phyloP scores from a whole-genome alignment of 2,888 invertebrate species.

The Meiosimyza decipiens region DNA sequence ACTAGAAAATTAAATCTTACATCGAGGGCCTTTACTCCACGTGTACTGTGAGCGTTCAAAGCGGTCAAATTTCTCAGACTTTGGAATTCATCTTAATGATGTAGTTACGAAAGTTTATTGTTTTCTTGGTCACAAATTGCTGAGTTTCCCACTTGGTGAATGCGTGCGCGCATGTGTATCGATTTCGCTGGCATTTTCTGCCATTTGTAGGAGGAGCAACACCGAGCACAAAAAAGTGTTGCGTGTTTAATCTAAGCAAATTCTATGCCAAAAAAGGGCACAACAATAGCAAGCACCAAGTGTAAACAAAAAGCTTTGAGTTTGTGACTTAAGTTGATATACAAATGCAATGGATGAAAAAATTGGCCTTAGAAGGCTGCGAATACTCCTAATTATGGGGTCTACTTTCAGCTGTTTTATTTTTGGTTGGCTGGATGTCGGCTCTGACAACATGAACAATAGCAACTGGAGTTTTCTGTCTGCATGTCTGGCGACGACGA shows the following conservation, averaged over 20 bases:
- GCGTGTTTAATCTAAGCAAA: constrained; percentile 12
- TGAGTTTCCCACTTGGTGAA: neutral
- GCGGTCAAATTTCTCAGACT: too few species aligned
- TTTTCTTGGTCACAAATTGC: too few species aligned
- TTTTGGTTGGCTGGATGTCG: constrained; percentile 22
- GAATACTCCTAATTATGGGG: constrained; percentile 13
- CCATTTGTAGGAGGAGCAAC: constrained; percentile 22
- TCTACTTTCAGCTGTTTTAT: constrained; percentile 28
- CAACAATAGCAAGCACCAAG: neutral
- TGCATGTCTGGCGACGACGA: neutral
- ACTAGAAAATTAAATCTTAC: too few species aligned
- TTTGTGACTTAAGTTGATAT: neutral
- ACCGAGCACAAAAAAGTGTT: constrained; percentile 11
- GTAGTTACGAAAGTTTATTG: too few species aligned
- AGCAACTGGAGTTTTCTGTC: neutral
- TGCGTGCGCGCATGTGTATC: constrained; percentile 5
- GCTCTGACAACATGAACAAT: neutral
- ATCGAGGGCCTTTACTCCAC: too few species aligned
- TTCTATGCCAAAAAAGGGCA: constrained; percentile 1
- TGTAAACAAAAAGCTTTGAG: neutral
- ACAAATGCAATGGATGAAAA: neutral
- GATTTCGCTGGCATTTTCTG: neutral
- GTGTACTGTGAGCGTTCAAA: too few species aligned
- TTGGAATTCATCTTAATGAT: too few species aligned
- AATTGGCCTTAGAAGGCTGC: constrained; percentile 4